phyloP scores from a whole-genome alignment of 1,140 invertebrate genomes.

The Antheraea mylitta region DNA sequence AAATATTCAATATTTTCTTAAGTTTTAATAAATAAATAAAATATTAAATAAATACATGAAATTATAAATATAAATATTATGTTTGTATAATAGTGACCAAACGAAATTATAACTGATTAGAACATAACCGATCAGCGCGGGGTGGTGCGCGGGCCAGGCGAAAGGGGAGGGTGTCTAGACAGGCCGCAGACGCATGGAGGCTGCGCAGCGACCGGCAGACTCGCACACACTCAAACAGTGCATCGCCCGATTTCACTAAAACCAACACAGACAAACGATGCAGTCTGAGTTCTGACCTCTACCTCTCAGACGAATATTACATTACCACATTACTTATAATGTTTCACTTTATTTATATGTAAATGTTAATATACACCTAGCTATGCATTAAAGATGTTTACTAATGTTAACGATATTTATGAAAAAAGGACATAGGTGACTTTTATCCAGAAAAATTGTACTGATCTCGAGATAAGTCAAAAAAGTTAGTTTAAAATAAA shows the following conservation, averaged over 20 bases:
- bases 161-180: slow-evolving; percentile 62
- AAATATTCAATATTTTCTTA: too few relatives aligned
- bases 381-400: not conserved
- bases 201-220: slow-evolving; percentile 55
- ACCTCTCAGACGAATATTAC: slow-evolving; percentile 40
- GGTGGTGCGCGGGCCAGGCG: slow-evolving; percentile 22
- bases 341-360: not conserved
- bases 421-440: too few relatives aligned
- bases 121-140: slow-evolving; percentile 19
- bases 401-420: too few relatives aligned
- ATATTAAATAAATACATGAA: too few relatives aligned
- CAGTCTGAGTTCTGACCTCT: slow-evolving; percentile 45
- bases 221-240: slow-evolving; percentile 51
- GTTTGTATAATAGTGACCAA: not conserved
- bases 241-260: slow-evolving; percentile 48
- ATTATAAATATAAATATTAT: too few relatives aligned
- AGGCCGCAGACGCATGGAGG: slow-evolving; percentile 74
- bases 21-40: too few relatives aligned
- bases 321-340: not conserved
- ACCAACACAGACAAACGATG: slow-evolving; percentile 30
- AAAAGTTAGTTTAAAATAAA: too few relatives aligned
- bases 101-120: not conserved
- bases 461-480: too few relatives aligned
- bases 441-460: too few relatives aligned
- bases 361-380: not conserved